Base-by-base conservation (phyloP, 2,888 invertebrate species). In the Volucella zonaria region DNA sequence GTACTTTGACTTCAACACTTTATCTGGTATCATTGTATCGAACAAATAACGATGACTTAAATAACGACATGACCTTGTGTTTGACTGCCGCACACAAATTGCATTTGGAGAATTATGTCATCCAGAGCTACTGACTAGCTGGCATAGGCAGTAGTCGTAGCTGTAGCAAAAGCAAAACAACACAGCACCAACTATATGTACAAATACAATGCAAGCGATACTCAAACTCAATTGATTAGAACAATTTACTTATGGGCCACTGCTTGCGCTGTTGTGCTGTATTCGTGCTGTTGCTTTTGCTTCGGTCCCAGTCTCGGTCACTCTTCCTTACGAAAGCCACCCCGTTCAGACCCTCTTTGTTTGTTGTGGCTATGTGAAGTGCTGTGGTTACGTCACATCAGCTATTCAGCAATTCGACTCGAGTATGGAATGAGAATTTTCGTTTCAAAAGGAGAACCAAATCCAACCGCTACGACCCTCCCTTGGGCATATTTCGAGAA, bases 31-130 rank as follows among this genome's bases (percentile, higher is more conserved):
- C 54, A 31, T 47, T 42, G 11, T 67, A 54, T 67, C 47, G 54
- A 52, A 62, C 40, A 18, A 61, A 49, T 45, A 45, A 51, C 42
- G 59, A 15, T 38, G 40, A 70, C 52, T 11, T 43, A 18, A 12
- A 62, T 40, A 31, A 45, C 66, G 51, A 56, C 31, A 68, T 68
- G 81, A 81, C 75, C 79, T 83, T 83, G 79, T 70, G 43, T 75
- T 74, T 66, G 68, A 78, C 66, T 74, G 74, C 49, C 58, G 51
- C 43, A 54, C 18, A 74, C 66, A 80, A 75, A 71, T 75, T 80
- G 75, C 79, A 83, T 79, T 79, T 79, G 43, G 47, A 76, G 42
- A 79, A 79, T 83, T 83, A 83, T 83, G 83, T 83, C 83, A 83
- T 66, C 75, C 66, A 23, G n/a, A 59, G 68, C 14, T 23, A 31